Evolutionary conservation across 2,113 vertebrate genomes (phyloP).

Genomic region (Acanthochromis polyacanthus): DNA sequence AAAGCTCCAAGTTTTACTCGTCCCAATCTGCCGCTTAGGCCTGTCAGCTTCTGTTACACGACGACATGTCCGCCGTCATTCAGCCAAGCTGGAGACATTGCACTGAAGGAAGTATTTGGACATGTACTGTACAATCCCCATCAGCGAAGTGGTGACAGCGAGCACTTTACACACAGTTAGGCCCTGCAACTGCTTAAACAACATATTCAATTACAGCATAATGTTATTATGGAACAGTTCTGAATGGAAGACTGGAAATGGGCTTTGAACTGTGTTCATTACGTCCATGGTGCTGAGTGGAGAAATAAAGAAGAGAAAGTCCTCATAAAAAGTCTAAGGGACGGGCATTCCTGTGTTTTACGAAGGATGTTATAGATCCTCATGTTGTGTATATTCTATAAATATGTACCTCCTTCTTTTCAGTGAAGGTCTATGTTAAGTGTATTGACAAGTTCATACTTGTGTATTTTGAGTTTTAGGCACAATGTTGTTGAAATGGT

Average conservation of each 20-base stretch:
- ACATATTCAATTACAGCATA: constrained; percentile 71
- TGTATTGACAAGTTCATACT: constrained; percentile 78
- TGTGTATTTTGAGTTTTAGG: constrained; percentile 81
- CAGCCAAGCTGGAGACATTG: constrained; percentile 88
- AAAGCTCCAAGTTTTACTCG: constrained; percentile 48
- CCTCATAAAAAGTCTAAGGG: constrained; percentile 45
- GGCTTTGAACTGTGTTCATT: constrained; percentile 54
- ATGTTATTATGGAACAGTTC: constrained; percentile 51
- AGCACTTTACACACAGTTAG: constrained; percentile 81
- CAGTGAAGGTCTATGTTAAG: constrained; percentile 80
- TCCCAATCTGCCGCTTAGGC: constrained; percentile 55
- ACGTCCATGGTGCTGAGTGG: constrained; percentile 75
- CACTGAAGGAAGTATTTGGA: constrained; percentile 86
- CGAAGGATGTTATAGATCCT: constrained; percentile 79
- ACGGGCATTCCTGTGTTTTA: constrained; percentile 79
- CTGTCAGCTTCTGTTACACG: constrained; percentile 74
- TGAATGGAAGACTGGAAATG: constrained; percentile 23
- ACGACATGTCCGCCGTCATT: constrained; percentile 84
- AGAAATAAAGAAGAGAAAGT: constrained; percentile 24
- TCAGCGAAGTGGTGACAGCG: constrained; percentile 65
- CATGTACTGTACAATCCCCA: constrained; percentile 77
- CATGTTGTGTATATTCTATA: constrained; percentile 80
- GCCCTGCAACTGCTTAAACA: constrained; percentile 86
- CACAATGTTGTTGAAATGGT: constrained; percentile 82
- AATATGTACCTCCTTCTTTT: constrained; percentile 78